Conservation (phyloP, 2,888 invertebrate genomes). For the Cynaeus angustus region DNA sequence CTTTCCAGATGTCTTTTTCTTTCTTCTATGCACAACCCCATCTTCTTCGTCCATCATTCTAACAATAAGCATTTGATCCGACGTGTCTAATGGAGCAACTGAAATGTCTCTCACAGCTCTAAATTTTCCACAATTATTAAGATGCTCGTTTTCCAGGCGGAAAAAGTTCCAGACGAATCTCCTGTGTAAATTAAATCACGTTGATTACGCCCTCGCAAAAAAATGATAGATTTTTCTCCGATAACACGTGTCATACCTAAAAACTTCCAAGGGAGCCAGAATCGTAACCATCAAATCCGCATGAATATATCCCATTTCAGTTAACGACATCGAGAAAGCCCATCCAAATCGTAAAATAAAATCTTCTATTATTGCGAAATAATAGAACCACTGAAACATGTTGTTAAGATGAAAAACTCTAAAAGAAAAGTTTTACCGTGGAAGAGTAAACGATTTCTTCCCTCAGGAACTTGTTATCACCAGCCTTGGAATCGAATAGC, state of each 20-base stretch:
- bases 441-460: constrained; percentile 97
- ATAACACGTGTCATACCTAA: constrained; percentile 76
- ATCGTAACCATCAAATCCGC: constrained; percentile 89
- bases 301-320: constrained; percentile 83
- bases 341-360: constrained; percentile 94
- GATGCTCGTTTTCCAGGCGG: constrained; percentile 98
- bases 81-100: constrained; percentile 93
- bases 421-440: constrained; percentile 75
- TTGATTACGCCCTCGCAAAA: constrained; percentile 13
- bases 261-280: constrained; percentile 90
- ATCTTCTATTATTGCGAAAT: constrained; percentile 97
- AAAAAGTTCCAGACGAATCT: constrained; percentile 99
- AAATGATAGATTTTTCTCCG: constrained; percentile 21
- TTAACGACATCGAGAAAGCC: constrained; percentile 90
- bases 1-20: constrained; percentile 71
- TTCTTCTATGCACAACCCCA: constrained; percentile 85
- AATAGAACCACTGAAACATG: constrained; percentile 87
- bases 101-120: constrained; percentile 98
- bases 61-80: constrained; percentile 91
- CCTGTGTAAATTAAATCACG: constrained; percentile 71
- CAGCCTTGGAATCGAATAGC: constrained; percentile 91
- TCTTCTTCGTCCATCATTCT: constrained; percentile 97
- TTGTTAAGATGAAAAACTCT: constrained; percentile 8
- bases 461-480: constrained; percentile 91
- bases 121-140: constrained; percentile 99